phyloP scores from a whole-genome alignment of 2,888 invertebrate genomes.

The Apoderus coryli region DNA sequence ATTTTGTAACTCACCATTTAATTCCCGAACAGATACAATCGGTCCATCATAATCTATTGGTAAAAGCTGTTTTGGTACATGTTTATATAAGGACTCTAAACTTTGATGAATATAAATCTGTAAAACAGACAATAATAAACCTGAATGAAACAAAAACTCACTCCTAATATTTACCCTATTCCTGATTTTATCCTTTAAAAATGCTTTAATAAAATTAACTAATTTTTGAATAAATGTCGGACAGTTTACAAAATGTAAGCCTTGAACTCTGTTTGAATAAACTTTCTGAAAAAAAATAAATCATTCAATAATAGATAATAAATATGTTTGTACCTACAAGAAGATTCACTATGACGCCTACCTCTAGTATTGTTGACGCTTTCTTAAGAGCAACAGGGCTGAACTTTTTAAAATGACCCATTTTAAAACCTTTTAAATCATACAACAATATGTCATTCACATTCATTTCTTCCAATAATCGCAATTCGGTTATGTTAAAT shows the following conservation, averaged over 20 bases:
- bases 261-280: constrained; percentile 30
- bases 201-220: constrained; percentile 30
- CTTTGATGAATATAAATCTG: constrained; percentile 19
- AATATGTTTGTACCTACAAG: not conserved
- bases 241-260: constrained; percentile 35
- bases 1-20: constrained; percentile 34
- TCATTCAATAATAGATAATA: not conserved
- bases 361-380: constrained; percentile 32
- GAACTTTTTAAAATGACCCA: constrained; percentile 32
- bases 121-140: constrained; percentile 1
- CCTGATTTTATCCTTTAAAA: constrained; percentile 33
- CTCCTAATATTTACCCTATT: constrained; percentile 27
- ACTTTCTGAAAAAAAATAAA: constrained; percentile 33
- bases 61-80: constrained; percentile 18
- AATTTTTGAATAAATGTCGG: constrained; percentile 27
- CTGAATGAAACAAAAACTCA: not conserved
- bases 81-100: constrained; percentile 14
- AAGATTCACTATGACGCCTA: constrained; percentile 18
- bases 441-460: constrained; percentile 34
- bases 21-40: constrained; percentile 37
- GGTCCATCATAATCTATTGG: constrained; percentile 23
- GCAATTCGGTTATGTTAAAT: constrained; percentile 34
- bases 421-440: constrained; percentile 30
- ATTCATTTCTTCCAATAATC: constrained; percentile 33
- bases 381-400: constrained; percentile 34